Evolutionary conservation across 2,797 vertebrate genomes (phyloP), one percentile per base, ranked within the genome.

Genomic region (Mormyrus proboscirostris): DNA sequence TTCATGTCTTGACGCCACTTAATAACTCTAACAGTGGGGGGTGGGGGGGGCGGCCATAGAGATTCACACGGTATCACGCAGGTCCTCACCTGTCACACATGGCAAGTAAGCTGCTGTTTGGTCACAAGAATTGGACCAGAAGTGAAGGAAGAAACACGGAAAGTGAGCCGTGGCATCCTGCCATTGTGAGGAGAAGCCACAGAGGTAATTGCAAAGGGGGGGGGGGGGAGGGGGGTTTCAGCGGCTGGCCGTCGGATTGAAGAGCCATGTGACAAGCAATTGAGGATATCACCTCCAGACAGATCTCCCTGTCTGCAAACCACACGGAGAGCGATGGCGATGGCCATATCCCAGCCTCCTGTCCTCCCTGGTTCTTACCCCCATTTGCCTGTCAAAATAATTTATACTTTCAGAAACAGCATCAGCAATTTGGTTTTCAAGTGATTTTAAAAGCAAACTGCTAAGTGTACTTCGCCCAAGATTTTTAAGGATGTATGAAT

Each of bases 381-480:
- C 87, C 73, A 92, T 88, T 92, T 91, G 87, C 50, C 86, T 79
- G 53, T 88, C 69, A 76, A 5, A 76, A 76, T 69, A 76, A 38
- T 76, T 41, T 25, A 76, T 76, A 76, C 69, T 38, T 7, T 76
- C 69, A 76, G 33, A 41, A 76, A 10, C 62, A 12, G 33, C 69
- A 76, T 16, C 19, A 50, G 8, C 44, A 12, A 41, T 59, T 55
- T 57, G 41, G 57, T 47, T 19, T 29, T 59, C 51, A 87, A 87
- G 29, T 44, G 41, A 89, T 12, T 25, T 76, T 50, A 49, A 50
- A 89, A 89, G 57, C 41, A 86, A 89, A 86, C 22, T 33, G 57
- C 25, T 12, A 10, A 50, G 14, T 89, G 3, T 25, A 65, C 82
- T 65, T 86, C 47, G 69, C 62, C 16, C 41, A 41, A 25, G 44